phyloP scores from a whole-genome alignment of 2,797 vertebrate genomes.

The Cygnus olor region DNA sequence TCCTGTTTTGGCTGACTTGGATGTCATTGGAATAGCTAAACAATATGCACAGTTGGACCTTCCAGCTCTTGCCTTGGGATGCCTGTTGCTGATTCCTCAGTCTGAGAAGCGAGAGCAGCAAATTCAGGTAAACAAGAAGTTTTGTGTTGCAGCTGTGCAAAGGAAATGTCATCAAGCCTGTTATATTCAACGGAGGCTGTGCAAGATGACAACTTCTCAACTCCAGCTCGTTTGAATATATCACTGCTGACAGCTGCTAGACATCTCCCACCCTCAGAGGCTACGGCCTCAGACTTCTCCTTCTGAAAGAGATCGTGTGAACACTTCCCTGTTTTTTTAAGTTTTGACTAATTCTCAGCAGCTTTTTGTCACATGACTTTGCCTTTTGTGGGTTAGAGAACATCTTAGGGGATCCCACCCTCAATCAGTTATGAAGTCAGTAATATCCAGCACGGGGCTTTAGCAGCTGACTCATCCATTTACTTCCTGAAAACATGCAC shows the following conservation, averaged over 20 bases:
- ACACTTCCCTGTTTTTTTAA: neutral
- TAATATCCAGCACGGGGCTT: neutral
- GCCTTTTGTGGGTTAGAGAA: neutral
- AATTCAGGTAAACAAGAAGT: slow-evolving; percentile 83
- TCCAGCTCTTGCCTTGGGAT: slow-evolving; percentile 88
- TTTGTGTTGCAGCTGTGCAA: neutral
- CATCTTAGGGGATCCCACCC: neutral
- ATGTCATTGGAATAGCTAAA: slow-evolving; percentile 89
- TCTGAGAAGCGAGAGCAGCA: slow-evolving; percentile 85
- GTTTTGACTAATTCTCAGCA: neutral
- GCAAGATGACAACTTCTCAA: neutral
- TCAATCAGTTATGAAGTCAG: neutral
- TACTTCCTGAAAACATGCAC: neutral
- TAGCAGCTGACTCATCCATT: neutral
- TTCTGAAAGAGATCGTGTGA: neutral
- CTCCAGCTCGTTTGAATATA: neutral
- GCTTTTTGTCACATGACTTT: neutral
- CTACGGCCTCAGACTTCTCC: neutral
- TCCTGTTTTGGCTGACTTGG: slow-evolving; percentile 89
- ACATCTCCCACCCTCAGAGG: neutral
- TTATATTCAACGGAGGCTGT: neutral
- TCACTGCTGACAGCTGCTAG: neutral
- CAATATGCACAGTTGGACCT: slow-evolving; percentile 90
- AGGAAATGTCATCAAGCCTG: neutral
- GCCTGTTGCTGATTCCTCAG: slow-evolving; percentile 89